These are phyloP conservation scores for Melipona quadrifasciata DNA, from an alignment of 1,140 invertebrate genomes.

Conservation along the genomic window DNA sequence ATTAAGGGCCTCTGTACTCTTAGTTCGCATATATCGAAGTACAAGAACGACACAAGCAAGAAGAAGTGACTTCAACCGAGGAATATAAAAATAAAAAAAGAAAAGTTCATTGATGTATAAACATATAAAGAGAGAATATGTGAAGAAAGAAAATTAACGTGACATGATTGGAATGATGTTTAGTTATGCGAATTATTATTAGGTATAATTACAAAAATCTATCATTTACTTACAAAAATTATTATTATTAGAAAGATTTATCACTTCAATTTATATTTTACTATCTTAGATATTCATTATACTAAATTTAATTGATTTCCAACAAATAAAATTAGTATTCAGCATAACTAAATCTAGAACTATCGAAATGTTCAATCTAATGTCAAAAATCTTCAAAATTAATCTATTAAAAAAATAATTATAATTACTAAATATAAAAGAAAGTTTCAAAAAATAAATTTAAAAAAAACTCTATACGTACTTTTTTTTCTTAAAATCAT, in stretches of 20 bases:
- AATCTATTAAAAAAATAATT: no score
- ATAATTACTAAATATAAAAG: background rate
- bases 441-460: background rate
- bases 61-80: conserved; percentile 10
- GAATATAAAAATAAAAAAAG: background rate
- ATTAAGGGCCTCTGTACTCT: conserved; percentile 67
- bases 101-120: background rate
- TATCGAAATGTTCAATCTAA: no score
- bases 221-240: background rate
- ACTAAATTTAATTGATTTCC: no score
- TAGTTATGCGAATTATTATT: background rate
- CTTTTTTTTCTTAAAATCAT: background rate
- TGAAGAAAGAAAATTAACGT: background rate
- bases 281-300: no score
- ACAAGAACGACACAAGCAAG: conserved; percentile 36
- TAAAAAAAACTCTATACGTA: background rate
- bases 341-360: no score
- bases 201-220: background rate
- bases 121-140: conserved; percentile 6
- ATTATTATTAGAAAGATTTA: background rate
- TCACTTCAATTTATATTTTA: background rate
- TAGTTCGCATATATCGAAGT: conserved; percentile 32
- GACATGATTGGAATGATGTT: background rate
- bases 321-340: no score
- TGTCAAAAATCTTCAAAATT: no score